These are phyloP conservation scores for Distichodus sexfasciatus DNA, from an alignment of 2,797 vertebrate species.

Conservation along the genomic window DNA sequence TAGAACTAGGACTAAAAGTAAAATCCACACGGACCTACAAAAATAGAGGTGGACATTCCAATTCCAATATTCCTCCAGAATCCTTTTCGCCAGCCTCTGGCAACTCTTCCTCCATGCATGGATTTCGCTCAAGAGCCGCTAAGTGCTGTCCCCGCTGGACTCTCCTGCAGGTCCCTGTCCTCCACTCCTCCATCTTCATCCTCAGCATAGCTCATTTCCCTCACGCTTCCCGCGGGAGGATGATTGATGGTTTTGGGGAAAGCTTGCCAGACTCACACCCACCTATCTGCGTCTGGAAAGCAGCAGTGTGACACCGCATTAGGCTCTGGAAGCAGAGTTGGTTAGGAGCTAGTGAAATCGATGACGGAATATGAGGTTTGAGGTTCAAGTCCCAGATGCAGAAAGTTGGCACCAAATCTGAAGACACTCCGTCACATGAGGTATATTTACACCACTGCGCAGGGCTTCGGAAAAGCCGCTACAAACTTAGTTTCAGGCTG, in stretches of 20 bases:
- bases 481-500: too few species aligned
- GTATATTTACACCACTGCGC: too few species aligned
- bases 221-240: constrained; percentile 50
- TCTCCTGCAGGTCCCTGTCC: constrained; percentile 22
- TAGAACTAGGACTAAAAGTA: not conserved
- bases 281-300: constrained; percentile 64
- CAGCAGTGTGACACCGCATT: constrained; percentile 64
- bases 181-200: constrained; percentile 19
- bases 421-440: constrained; percentile 29
- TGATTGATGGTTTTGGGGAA: constrained; percentile 72
- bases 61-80: not conserved
- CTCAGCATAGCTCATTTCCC: constrained; percentile 59
- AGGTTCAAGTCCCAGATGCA: constrained; percentile 61
- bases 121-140: constrained; percentile 33
- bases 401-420: constrained; percentile 27
- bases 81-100: constrained; percentile 4
- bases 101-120: constrained; percentile 10
- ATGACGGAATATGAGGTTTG: constrained; percentile 63
- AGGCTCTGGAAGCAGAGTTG: constrained; percentile 56
- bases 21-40: not conserved
- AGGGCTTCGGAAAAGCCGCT: too few species aligned
- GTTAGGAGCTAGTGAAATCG: constrained; percentile 71
- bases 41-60: not conserved
- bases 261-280: constrained; percentile 56
- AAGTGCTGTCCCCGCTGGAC: constrained; percentile 30